Percentiles rank a stretch among this genome's conserved stretches.
Conservation (phyloP, 30 jellyfish, hydroid and myxozoan species). For the Hydra vulgaris region DNA sequence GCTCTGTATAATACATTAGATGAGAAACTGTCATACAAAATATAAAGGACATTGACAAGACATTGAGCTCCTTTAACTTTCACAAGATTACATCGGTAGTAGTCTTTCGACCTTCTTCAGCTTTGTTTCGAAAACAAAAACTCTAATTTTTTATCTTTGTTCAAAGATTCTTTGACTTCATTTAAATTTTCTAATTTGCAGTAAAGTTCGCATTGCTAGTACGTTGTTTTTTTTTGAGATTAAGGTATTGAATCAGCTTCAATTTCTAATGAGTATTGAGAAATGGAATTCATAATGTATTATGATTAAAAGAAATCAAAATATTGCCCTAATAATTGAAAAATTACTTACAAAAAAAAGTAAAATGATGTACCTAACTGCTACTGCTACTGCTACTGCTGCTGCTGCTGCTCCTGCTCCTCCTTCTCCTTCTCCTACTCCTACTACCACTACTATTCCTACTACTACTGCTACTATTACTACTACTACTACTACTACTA, state of each 20-base stretch:
- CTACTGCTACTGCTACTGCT: no score
- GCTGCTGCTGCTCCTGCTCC: no score
- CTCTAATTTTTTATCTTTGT: not conserved
- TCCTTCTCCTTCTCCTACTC: no score
- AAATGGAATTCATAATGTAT: not conserved
- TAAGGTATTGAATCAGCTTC: not conserved
- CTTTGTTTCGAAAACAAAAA: not conserved
- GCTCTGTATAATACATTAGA: not conserved
- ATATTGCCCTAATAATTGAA: not conserved
- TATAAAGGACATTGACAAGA: not conserved
- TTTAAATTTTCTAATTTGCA: not conserved
- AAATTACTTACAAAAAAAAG: not conserved
- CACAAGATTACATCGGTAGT: not conserved
- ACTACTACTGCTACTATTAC: no score
- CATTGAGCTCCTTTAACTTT: not conserved
- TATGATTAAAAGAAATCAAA: not conserved
- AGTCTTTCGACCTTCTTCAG: not conserved
- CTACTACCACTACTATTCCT: no score
- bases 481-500: conserved; percentile 16
- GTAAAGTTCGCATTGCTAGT: not conserved
- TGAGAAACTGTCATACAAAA: not conserved
- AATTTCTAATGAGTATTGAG: not conserved
- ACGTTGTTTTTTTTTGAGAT: not conserved
- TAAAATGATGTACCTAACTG: no score
- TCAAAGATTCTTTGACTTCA: not conserved